Conservation (phyloP, 2,797 vertebrate genomes). For the Sebastes ruberrimus region DNA sequence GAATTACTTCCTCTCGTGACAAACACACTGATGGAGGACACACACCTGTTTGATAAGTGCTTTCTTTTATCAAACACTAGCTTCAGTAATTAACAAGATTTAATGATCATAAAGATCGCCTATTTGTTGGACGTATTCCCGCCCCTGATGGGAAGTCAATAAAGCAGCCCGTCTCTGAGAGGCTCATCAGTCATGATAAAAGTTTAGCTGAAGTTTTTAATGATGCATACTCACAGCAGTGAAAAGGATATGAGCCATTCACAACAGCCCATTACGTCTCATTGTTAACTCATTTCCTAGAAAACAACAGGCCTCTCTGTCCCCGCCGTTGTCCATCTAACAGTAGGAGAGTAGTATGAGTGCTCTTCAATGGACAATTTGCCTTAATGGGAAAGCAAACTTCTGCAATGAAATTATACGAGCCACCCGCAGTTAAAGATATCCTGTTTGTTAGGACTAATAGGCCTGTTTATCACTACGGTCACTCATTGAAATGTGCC, state of each 20-base stretch:
- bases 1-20: no score
- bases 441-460: conserved; percentile 44
- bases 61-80: neutral
- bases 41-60: neutral
- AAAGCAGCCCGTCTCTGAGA: neutral
- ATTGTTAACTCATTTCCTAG: conserved; percentile 41
- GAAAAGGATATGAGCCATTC: conserved; percentile 51
- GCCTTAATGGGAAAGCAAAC: conserved; percentile 48
- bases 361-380: conserved; percentile 36
- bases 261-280: conserved; percentile 45
- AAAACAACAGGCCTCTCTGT: conserved; percentile 17
- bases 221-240: conserved; percentile 18
- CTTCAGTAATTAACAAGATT: neutral
- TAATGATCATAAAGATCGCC: neutral
- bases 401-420: conserved; percentile 41
- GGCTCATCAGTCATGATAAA: conserved; percentile 7
- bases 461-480: conserved; percentile 19
- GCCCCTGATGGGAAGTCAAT: neutral
- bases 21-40: neutral
- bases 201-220: conserved; percentile 52
- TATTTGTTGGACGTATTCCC: neutral
- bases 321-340: neutral
- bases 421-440: conserved; percentile 30
- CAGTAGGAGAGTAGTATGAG: conserved; percentile 26
- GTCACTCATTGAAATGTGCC: conserved; percentile 4